Percentiles rank a stretch among this genome's conserved stretches.
Evolutionary conservation across 2,888 invertebrate species (phyloP).

Genomic region (Tetragonula carbonaria): DNA sequence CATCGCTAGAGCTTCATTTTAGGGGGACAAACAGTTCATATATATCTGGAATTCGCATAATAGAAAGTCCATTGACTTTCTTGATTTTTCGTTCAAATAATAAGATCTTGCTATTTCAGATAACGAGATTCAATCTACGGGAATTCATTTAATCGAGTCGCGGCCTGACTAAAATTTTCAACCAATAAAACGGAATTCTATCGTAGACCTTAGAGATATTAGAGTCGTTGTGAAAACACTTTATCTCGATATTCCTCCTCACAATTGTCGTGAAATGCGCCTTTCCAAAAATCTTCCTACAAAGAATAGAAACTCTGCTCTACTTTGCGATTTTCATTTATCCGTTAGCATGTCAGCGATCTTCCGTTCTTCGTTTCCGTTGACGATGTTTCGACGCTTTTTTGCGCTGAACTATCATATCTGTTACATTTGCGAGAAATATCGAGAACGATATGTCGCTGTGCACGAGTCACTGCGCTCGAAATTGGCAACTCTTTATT

Average conservation of each 20-base stretch:
- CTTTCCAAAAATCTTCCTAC: neutral
- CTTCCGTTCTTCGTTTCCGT: neutral
- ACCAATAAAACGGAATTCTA: neutral
- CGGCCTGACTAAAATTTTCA: neutral
- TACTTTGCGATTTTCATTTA: neutral
- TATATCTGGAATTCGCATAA: neutral
- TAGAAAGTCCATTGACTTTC: neutral
- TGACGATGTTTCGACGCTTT: neutral
- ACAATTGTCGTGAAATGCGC: fast-evolving
- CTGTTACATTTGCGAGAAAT: too few species aligned
- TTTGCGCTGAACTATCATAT: too few species aligned
- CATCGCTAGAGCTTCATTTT: neutral
- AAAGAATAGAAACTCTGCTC: neutral
- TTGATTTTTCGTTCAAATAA: neutral
- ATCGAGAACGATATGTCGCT: too few species aligned
- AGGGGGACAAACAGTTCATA: neutral
- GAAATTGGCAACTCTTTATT: too few species aligned
- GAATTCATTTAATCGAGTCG: neutral
- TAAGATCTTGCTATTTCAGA: neutral
- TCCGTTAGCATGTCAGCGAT: neutral
- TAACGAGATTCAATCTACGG: neutral
- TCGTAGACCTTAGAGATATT: neutral
- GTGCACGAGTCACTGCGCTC: too few species aligned
- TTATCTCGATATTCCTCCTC: neutral
- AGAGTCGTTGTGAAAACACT: neutral